Evolutionary conservation across 1,140 invertebrate genomes (phyloP).

Genomic region (Heliconius congener): DNA sequence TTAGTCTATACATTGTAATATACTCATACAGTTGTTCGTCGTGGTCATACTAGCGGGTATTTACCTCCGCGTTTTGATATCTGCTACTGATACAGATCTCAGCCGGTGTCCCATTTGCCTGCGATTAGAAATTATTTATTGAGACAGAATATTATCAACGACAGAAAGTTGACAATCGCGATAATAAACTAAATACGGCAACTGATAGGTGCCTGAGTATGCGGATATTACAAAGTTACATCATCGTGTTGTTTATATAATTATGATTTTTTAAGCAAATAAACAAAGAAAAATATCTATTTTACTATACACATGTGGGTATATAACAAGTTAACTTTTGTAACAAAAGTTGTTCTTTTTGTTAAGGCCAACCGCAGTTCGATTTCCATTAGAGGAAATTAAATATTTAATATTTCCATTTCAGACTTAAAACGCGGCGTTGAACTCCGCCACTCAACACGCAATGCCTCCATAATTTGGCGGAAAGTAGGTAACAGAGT

Average conservation of each 20-base stretch:
- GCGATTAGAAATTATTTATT: constrained; percentile 30
- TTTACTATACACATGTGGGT: too few relatives aligned
- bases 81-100: constrained; percentile 24
- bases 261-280: background rate
- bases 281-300: too few relatives aligned
- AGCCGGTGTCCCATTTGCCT: constrained; percentile 25
- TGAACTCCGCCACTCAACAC: too few relatives aligned
- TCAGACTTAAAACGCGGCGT: too few relatives aligned
- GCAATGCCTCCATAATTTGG: too few relatives aligned
- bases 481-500: too few relatives aligned
- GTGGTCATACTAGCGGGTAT: constrained; percentile 1
- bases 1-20: background rate
- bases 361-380: too few relatives aligned
- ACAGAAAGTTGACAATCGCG: constrained; percentile 11
- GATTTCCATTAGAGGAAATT: too few relatives aligned
- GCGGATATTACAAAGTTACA: background rate
- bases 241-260: background rate
- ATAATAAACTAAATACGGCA: constrained; percentile 17
- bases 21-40: background rate
- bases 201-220: background rate
- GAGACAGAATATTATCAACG: constrained; percentile 28
- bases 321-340: too few relatives aligned
- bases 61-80: constrained; percentile 22
- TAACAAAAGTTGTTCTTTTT: too few relatives aligned
- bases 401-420: too few relatives aligned